Evolutionary conservation across 2,113 vertebrate species (phyloP), one percentile per base, ranked within the genome.

Genomic region (Solea senegalensis): DNA sequence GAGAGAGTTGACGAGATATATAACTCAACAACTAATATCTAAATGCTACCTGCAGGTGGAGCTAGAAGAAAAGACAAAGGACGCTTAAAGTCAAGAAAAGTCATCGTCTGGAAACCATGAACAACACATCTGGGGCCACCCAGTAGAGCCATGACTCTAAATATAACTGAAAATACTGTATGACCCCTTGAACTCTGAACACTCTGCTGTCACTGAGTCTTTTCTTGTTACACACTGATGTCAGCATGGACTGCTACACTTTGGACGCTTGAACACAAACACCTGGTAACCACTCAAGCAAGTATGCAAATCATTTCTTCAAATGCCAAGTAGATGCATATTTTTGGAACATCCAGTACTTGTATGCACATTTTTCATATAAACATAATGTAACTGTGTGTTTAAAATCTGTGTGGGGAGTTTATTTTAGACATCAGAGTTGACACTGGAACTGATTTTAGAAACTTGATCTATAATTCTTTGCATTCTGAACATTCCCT

Each of bases 401-500:
- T 34, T 51, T 12, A 10, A 2, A 39, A 56, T 43, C 7, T 45
- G 3, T 26, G 27, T 8, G 0, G 5, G 14, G 66, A 60, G 55
- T 40, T 50, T 1, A 59, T 68, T 73, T 69, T 72, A 28, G 67
- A 46, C 1, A 4, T 0, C 39, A 12, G 0, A 39, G 27, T 65
- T 65, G 9, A 55, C 21, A 48, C 26, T 39, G 21, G 41, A 43
- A 28, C 54, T 15, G 10, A 0, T 71, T 78, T 7, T 8, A 41
- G 27, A 69, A 74, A 10, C 9, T 57, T 43, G 3, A 28, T 77
- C 57, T 73, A 27, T 73, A 56, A 81, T 86, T 84, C 55, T 69
- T 48, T 26, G 52, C 72, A 71, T 90, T 86, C 81, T 77, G 64
- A 81, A 78, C 86, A 82, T 84, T 86, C 83, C 74, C 45, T 58